Conservation (phyloP, 2,888 invertebrate species). For the Dolichopus griseipennis region DNA sequence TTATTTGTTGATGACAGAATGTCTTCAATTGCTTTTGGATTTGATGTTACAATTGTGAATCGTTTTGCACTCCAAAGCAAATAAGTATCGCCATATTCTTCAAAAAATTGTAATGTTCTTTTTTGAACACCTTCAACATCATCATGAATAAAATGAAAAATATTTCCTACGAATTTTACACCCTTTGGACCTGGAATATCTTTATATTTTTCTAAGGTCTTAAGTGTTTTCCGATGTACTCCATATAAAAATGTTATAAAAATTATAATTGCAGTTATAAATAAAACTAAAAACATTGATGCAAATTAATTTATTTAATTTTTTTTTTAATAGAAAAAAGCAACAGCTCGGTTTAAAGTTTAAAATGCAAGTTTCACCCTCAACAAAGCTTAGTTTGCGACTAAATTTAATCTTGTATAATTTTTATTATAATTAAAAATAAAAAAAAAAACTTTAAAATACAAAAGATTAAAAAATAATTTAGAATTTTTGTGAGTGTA, state of each 20-base stretch:
- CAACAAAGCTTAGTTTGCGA: no score
- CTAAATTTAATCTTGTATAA: no score
- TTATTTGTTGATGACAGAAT: slow-evolving; percentile 30
- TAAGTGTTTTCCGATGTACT: not conserved
- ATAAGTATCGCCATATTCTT: slow-evolving; percentile 30
- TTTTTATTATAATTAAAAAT: no score
- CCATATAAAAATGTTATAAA: not conserved
- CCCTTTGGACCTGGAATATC: not conserved
- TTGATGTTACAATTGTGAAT: slow-evolving; percentile 30
- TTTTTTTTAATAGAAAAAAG: no score
- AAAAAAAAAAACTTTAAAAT: no score
- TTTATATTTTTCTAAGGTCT: not conserved
- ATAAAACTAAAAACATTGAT: no score
- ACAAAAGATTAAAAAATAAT: no score
- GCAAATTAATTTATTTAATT: no score
- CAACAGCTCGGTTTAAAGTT: no score
- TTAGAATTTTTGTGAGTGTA: no score
- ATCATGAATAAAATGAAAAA: slow-evolving; percentile 2
- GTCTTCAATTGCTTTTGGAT: slow-evolving; percentile 30
- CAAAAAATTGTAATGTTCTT: not conserved
- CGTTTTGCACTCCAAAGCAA: slow-evolving; percentile 26
- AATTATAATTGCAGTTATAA: not conserved
- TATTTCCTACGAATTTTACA: not conserved
- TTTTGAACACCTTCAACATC: slow-evolving; percentile 3
- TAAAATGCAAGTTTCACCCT: no score